A percentile compares a stretch with the other conserved stretches of the same genome.
phyloP scores from a whole-genome alignment of 2,888 invertebrate species.

The Fragum sueziense region DNA sequence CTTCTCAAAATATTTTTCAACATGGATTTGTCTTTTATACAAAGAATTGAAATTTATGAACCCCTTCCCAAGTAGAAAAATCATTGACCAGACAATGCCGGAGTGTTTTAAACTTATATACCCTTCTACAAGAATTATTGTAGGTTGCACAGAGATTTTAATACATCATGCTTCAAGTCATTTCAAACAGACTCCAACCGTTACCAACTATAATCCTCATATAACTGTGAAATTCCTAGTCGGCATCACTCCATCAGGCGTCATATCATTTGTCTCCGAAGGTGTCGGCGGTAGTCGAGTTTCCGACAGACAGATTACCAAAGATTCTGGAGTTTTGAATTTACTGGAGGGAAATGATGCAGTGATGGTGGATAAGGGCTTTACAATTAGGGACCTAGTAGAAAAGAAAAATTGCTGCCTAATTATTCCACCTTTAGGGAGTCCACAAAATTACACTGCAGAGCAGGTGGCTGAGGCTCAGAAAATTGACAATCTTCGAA shows the following conservation, averaged over 20 bases:
- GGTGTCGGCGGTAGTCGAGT: background rate
- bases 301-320: slow-evolving; percentile 47
- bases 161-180: slow-evolving; percentile 28
- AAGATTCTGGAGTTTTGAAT: slow-evolving; percentile 42
- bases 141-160: slow-evolving; percentile 59
- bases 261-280: slow-evolving; percentile 36
- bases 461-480: background rate
- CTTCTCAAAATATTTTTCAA: slow-evolving; percentile 21
- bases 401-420: background rate
- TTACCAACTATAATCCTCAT: slow-evolving; percentile 44
- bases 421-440: slow-evolving; percentile 6
- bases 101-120: slow-evolving; percentile 37
- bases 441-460: background rate
- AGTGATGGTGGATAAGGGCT: slow-evolving; percentile 60
- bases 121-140: slow-evolving; percentile 43
- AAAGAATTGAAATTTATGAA: background rate
- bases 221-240: slow-evolving; percentile 44
- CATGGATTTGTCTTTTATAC: slow-evolving; percentile 11
- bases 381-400: slow-evolving; percentile 40
- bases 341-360: slow-evolving; percentile 49
- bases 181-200: background rate
- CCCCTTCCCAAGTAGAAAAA: background rate
- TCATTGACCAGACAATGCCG: slow-evolving; percentile 29
- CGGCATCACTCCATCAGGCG: slow-evolving; percentile 48
- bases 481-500: slow-evolving; percentile 25